A percentile compares a stretch with the other conserved stretches of the same genome.
phyloP scores from a whole-genome alignment of 1,140 invertebrate species.

The Paralvinella palmiformis region DNA sequence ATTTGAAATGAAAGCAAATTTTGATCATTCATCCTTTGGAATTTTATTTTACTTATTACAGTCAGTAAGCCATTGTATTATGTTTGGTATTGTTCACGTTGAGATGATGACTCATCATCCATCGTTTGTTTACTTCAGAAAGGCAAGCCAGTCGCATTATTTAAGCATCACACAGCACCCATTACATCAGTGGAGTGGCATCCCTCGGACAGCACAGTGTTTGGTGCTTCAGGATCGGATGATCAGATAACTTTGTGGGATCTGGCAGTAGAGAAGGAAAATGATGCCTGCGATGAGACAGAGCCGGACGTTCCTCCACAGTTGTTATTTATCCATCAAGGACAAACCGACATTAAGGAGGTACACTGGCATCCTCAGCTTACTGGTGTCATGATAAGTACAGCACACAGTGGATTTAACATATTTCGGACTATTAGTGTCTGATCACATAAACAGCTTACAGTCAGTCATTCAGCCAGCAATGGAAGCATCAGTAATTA shows the following conservation, averaged over 20 bases:
- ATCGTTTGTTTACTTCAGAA: conserved; percentile 43
- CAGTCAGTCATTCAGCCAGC: too few relatives aligned
- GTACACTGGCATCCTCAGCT: conserved; percentile 97
- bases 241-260: conserved; percentile 98
- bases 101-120: not conserved
- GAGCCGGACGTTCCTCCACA: conserved; percentile 79
- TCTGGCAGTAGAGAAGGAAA: conserved; percentile 79
- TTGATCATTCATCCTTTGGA: too few relatives aligned
- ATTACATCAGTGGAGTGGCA: conserved; percentile 97
- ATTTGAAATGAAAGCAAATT: too few relatives aligned
- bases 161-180: conserved; percentile 86
- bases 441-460: too few relatives aligned
- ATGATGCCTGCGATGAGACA: conserved; percentile 47
- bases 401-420: conserved; percentile 91
- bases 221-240: conserved; percentile 89
- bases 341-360: conserved; percentile 96
- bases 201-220: conserved; percentile 81
- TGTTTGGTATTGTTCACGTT: too few relatives aligned
- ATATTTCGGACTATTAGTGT: conserved; percentile 97
- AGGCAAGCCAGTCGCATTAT: conserved; percentile 73
- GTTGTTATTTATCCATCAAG: conserved; percentile 95
- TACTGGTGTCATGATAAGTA: conserved; percentile 88
- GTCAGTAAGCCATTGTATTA: too few relatives aligned
- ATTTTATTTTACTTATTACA: too few relatives aligned
- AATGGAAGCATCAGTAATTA: too few relatives aligned